phyloP scores from a whole-genome alignment of 2,113 vertebrate species.

The Rhinogobius similis region DNA sequence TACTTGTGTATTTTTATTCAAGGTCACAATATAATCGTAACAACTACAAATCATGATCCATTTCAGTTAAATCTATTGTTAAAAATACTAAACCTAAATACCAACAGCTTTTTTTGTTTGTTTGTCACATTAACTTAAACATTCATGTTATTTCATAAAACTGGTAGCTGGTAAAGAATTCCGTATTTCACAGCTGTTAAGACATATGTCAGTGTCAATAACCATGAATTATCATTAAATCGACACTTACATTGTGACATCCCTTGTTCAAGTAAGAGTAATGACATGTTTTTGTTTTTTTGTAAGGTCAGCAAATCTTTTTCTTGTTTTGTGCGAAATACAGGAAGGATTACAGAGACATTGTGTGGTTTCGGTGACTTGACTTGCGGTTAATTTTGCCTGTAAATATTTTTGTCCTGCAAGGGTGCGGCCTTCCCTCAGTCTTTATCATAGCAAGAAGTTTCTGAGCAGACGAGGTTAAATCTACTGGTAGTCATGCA shows the following conservation, averaged over 20 bases:
- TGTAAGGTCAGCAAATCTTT: conserved; percentile 26
- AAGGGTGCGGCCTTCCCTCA: conserved; percentile 24
- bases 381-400: conserved; percentile 46
- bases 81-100: too few species aligned
- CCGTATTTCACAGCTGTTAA: background rate
- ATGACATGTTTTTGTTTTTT: conserved; percentile 2
- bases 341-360: conserved; percentile 8
- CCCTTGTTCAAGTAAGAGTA: background rate
- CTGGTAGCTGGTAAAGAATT: too few species aligned
- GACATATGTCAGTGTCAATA: background rate
- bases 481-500: conserved; percentile 28
- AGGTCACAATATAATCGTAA: background rate
- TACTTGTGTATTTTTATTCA: too few species aligned
- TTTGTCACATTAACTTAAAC: too few species aligned
- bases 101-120: too few species aligned
- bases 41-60: too few species aligned
- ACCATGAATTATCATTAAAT: background rate
- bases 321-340: conserved; percentile 19
- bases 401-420: conserved; percentile 55
- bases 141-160: too few species aligned
- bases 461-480: conserved; percentile 38
- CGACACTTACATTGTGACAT: background rate
- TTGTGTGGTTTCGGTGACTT: conserved; percentile 40
- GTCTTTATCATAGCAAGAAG: conserved; percentile 45
- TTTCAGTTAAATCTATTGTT: too few species aligned